phyloP scores from a whole-genome alignment of 1,140 invertebrate genomes.

The Drosophila tristis region DNA sequence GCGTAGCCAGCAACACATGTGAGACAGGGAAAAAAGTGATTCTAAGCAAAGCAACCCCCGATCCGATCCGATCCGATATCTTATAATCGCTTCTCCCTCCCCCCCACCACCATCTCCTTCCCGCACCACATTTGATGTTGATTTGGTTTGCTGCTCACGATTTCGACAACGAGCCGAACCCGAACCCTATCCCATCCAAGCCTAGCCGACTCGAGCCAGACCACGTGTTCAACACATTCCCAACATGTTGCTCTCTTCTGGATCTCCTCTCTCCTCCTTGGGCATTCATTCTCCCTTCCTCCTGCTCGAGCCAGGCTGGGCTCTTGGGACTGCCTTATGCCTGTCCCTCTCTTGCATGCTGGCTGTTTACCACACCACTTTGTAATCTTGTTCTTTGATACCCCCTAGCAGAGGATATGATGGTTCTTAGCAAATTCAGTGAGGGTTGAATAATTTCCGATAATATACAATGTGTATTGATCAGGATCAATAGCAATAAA shows the following conservation, averaged over 20 bases:
- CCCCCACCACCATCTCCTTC: background rate
- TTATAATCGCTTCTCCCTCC: background rate
- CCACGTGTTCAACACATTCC: constrained; percentile 78
- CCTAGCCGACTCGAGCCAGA: constrained; percentile 6
- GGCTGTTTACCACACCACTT: background rate
- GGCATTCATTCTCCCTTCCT: background rate
- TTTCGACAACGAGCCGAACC: background rate
- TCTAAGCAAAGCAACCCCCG: constrained; percentile 9
- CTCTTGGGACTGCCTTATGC: too few species aligned
- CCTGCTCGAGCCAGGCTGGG: background rate
- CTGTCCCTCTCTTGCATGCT: too few species aligned
- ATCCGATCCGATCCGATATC: background rate
- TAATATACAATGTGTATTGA: too few species aligned
- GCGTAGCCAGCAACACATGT: constrained; percentile 3
- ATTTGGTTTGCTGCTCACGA: constrained; percentile 22
- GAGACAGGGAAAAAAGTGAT: constrained; percentile 16
- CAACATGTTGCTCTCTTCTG: constrained; percentile 61
- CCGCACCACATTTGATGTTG: background rate
- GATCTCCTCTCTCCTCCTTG: constrained; percentile 1
- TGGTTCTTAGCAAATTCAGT: too few species aligned
- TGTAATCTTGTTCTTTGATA: too few species aligned
- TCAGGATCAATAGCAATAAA: too few species aligned
- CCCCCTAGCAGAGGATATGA: too few species aligned
- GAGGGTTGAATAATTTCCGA: too few species aligned
- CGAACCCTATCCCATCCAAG: background rate